Percentiles rank a stretch among this genome's conserved stretches.
Evolutionary conservation across 2,888 invertebrate genomes (phyloP).

Genomic region (Crematogaster levior): DNA sequence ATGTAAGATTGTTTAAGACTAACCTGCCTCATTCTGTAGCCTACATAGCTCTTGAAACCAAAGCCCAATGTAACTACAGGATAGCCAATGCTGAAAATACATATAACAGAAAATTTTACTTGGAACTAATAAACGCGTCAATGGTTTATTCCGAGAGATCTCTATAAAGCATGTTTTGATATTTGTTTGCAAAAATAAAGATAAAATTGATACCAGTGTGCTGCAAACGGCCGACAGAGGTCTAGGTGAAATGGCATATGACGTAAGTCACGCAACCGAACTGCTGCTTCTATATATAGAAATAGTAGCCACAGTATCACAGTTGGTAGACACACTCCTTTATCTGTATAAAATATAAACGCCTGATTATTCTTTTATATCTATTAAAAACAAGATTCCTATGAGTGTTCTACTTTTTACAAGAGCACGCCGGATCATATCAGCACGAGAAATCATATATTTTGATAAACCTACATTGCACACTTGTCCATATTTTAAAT

Average conservation of each 20-base stretch:
- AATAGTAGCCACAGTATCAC: constrained; percentile 97
- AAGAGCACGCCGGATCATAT: background rate
- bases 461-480: background rate
- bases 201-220: constrained; percentile 92
- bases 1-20: constrained; percentile 69
- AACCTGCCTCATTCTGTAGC: constrained; percentile 94
- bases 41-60: constrained; percentile 97
- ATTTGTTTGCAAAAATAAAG: constrained; percentile 15
- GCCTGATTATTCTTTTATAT: constrained; percentile 12
- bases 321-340: constrained; percentile 97
- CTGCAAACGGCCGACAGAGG: constrained; percentile 97
- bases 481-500: background rate
- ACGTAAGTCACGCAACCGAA: constrained; percentile 93
- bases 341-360: constrained; percentile 87
- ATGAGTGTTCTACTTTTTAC: background rate
- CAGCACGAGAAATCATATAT: background rate
- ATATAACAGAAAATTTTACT: constrained; percentile 34
- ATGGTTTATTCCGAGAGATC: background rate
- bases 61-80: constrained; percentile 98
- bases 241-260: constrained; percentile 95
- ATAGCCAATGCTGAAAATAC: constrained; percentile 92
- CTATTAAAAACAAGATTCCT: background rate
- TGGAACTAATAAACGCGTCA: background rate
- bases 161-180: background rate
- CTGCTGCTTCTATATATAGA: constrained; percentile 97